Conservation (phyloP, 2,113 vertebrate genomes). For the Okapia johnstoni region DNA sequence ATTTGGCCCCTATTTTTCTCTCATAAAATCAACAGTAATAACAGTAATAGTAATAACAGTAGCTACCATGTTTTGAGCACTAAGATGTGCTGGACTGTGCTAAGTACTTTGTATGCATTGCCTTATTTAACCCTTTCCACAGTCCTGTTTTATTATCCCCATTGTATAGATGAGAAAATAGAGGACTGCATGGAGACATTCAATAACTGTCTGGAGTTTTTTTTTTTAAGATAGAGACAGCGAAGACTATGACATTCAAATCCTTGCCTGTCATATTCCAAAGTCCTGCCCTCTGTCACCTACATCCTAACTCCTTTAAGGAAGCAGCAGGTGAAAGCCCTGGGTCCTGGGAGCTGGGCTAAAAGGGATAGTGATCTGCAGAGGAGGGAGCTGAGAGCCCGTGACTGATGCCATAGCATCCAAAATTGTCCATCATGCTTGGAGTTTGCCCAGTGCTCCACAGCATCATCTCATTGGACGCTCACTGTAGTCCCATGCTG, state of each 20-base stretch:
- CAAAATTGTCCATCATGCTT: not conserved
- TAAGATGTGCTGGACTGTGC: not conserved
- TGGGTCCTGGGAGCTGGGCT: not conserved
- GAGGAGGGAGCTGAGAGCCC: not conserved
- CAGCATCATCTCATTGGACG: not conserved
- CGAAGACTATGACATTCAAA: not conserved
- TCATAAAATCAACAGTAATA: not conserved
- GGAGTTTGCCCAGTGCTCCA: not conserved
- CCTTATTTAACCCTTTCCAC: not conserved
- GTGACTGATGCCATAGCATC: not conserved
- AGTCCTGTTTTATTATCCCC: not conserved
- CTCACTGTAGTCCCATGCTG: not conserved
- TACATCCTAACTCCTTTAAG: not conserved
- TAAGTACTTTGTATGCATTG: not conserved
- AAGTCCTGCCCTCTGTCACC: not conserved
- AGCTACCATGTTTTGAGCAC: not conserved
- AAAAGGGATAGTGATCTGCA: not conserved
- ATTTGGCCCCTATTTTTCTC: not conserved
- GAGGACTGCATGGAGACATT: not conserved
- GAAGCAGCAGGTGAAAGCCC: not conserved
- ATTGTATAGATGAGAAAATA: conserved; percentile 5
- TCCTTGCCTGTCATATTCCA: not conserved
- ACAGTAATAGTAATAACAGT: not conserved
- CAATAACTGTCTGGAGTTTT: not conserved
- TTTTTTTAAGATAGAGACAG: not conserved